phyloP scores from a whole-genome alignment of 2,888 invertebrate genomes.

The Melieria picta region DNA sequence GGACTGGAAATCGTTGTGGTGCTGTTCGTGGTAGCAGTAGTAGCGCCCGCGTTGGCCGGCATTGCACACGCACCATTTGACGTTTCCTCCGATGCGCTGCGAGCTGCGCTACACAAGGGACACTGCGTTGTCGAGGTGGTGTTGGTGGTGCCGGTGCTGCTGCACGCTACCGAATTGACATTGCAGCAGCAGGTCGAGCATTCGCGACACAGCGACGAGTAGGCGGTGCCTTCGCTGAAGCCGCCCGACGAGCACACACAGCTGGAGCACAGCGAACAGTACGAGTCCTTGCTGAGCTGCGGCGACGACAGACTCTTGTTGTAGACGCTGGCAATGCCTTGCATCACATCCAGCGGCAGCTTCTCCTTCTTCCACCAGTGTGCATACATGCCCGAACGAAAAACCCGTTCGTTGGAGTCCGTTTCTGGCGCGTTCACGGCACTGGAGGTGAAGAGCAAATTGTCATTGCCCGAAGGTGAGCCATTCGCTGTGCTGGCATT shows the following conservation, averaged over 20 bases:
- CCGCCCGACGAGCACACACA: conserved; percentile 53
- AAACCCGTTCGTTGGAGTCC: conserved; percentile 64
- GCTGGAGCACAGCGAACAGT: conserved; percentile 54
- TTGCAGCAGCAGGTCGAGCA: conserved; percentile 48
- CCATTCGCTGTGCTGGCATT: conserved; percentile 44
- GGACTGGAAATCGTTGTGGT: conserved; percentile 33
- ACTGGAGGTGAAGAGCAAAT: conserved; percentile 45
- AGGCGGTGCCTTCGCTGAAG: conserved; percentile 58
- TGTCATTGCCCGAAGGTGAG: conserved; percentile 19
- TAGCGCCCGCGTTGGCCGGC: conserved; percentile 27
- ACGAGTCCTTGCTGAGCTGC: conserved; percentile 67
- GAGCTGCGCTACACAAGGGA: conserved; percentile 15
- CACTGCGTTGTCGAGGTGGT: conserved; percentile 24
- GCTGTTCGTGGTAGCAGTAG: conserved; percentile 36
- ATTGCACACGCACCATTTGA: not conserved
- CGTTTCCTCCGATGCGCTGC: conserved; percentile 9
- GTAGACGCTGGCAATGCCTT: conserved; percentile 66
- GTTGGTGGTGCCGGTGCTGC: conserved; percentile 54
- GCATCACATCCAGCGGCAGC: conserved; percentile 75
- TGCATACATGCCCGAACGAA: conserved; percentile 86
- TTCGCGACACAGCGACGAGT: conserved; percentile 60
- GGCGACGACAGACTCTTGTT: conserved; percentile 68
- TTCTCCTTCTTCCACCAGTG: conserved; percentile 95
- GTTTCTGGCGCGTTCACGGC: conserved; percentile 41
- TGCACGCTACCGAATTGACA: conserved; percentile 45